phyloP scores from a whole-genome alignment of 2,888 invertebrate species.

The Drosophila longiperda region DNA sequence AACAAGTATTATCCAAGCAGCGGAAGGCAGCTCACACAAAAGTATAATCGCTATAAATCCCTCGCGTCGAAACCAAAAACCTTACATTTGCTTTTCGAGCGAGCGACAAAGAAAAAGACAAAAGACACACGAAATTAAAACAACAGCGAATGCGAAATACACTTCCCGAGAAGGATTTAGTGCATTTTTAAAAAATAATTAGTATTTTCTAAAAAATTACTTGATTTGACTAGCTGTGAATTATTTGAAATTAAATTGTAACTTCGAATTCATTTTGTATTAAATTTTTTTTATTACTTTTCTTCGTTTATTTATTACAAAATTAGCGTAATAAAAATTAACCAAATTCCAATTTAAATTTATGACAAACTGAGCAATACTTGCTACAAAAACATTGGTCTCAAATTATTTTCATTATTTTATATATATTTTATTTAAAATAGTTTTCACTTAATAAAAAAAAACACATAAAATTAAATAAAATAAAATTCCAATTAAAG shows the following conservation, averaged over 20 bases:
- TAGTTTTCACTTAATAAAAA: neutral
- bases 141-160: slow-evolving; percentile 9
- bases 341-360: too few relatives aligned
- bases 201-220: neutral
- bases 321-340: too few relatives aligned
- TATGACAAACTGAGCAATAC: too few relatives aligned
- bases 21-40: slow-evolving; percentile 45
- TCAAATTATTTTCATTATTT: neutral
- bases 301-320: neutral
- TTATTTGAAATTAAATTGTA: neutral
- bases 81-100: slow-evolving; percentile 64
- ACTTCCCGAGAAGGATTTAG: neutral
- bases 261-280: neutral
- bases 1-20: slow-evolving; percentile 23
- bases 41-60: slow-evolving; percentile 70
- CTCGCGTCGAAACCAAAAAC: slow-evolving; percentile 70
- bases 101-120: slow-evolving; percentile 51
- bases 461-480: neutral
- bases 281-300: neutral
- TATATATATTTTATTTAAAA: too few relatives aligned
- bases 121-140: neutral
- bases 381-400: accelerated
- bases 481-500: neutral
- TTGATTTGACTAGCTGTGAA: neutral
- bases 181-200: neutral